phyloP scores from a whole-genome alignment of 2,113 vertebrate genomes.

The Connochaetes taurinus region DNA sequence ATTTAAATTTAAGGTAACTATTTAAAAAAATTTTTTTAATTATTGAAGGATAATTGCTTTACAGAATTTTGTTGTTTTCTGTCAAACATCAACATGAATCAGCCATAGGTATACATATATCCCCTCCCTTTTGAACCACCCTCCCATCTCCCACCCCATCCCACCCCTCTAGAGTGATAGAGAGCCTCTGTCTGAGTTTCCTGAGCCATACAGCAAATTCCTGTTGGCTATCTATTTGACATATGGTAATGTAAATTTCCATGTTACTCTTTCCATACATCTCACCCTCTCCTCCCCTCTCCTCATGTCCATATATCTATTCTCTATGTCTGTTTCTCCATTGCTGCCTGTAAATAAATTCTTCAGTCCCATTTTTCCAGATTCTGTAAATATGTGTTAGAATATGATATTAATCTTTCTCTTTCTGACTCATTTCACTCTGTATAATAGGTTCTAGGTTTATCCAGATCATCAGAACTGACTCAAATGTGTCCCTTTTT shows the following conservation, averaged over 20 bases:
- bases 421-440: background rate
- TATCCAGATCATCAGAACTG: background rate
- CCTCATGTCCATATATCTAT: background rate
- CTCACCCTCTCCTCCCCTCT: background rate
- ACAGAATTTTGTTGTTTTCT: background rate
- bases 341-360: background rate
- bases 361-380: background rate
- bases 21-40: accelerated
- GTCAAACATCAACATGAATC: background rate
- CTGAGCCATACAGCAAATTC: background rate
- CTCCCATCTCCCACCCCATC: background rate
- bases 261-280: background rate
- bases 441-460: background rate
- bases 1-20: background rate
- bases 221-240: background rate
- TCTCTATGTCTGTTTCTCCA: background rate
- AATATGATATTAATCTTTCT: background rate
- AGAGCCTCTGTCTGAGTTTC: background rate
- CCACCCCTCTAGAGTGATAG: background rate
- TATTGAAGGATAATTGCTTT: background rate
- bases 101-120: background rate
- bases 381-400: background rate
- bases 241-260: background rate
- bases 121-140: background rate
- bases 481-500: background rate